These are phyloP conservation scores for Pocota personata DNA, from an alignment of 2,888 invertebrate genomes.

Conservation along the genomic window DNA sequence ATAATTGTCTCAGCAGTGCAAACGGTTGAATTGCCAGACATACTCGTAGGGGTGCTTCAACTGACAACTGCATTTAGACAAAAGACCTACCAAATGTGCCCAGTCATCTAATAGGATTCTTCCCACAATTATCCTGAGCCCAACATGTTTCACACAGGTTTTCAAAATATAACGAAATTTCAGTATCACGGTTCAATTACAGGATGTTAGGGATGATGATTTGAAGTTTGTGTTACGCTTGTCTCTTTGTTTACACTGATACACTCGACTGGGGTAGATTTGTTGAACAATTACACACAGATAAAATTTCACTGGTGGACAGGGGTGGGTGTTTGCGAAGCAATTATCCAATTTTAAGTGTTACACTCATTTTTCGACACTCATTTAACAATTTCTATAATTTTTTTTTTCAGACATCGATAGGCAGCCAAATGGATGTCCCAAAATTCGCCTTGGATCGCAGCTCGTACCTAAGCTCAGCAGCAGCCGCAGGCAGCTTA, in stretches of 20 bases:
- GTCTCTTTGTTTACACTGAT: conserved; percentile 17
- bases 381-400: not conserved
- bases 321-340: conserved; percentile 12
- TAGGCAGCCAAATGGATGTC: conserved; percentile 82
- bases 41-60: not conserved
- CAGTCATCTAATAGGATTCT: conserved; percentile 25
- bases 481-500: conserved; percentile 80
- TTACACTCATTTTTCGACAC: not conserved
- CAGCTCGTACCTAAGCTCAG: conserved; percentile 81
- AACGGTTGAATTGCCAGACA: not conserved
- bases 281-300: not conserved
- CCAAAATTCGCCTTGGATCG: conserved; percentile 82
- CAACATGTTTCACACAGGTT: not conserved
- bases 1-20: not conserved
- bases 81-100: conserved; percentile 27
- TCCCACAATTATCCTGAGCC: conserved; percentile 23
- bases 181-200: not conserved
- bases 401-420: conserved; percentile 77
- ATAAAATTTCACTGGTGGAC: not conserved
- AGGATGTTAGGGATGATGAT: conserved; percentile 3
- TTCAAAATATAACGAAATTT: not conserved
- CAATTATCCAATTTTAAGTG: conserved; percentile 15
- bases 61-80: not conserved
- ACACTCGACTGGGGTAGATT: not conserved
- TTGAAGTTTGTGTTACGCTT: conserved; percentile 18